A percentile compares a stretch with the other conserved stretches of the same genome.
These are phyloP conservation scores for Panthera uncia DNA, from an alignment of 2,113 vertebrate species.

Conservation along the genomic window DNA sequence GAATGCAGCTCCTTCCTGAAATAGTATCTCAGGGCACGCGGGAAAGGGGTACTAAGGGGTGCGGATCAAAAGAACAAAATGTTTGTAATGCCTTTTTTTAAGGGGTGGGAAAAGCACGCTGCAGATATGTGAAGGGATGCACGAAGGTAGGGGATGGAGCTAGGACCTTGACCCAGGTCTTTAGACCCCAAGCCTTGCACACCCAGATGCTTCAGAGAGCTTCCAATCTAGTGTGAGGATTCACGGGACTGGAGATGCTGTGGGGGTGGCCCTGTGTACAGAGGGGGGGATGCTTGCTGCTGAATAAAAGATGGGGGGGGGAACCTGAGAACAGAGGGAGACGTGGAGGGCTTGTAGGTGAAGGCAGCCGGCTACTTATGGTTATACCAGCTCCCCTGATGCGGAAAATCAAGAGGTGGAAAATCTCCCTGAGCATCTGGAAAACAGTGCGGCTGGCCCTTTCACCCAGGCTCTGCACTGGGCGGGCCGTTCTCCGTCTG, in stretches of 20 bases:
- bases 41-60: not conserved
- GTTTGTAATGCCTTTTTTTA: not conserved
- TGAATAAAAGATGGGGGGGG: not conserved
- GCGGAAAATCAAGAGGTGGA: not conserved
- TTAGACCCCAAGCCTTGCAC: not conserved
- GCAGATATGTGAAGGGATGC: not conserved
- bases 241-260: not conserved
- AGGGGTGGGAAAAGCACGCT: not conserved
- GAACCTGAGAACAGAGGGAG: not conserved
- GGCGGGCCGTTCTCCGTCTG: not conserved
- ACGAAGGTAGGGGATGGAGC: not conserved
- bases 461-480: not conserved
- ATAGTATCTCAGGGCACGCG: not conserved
- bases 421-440: not conserved
- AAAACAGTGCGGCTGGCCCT: not conserved
- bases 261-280: accelerated
- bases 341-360: accelerated
- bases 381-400: not conserved
- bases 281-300: not conserved
- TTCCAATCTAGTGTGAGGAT: accelerated
- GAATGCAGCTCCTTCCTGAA: not conserved
- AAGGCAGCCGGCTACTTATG: accelerated
- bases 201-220: not conserved
- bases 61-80: not conserved
- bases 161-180: not conserved